These are phyloP conservation scores for Lycaena phlaeas DNA, from an alignment of 2,888 invertebrate species.

Conservation along the genomic window DNA sequence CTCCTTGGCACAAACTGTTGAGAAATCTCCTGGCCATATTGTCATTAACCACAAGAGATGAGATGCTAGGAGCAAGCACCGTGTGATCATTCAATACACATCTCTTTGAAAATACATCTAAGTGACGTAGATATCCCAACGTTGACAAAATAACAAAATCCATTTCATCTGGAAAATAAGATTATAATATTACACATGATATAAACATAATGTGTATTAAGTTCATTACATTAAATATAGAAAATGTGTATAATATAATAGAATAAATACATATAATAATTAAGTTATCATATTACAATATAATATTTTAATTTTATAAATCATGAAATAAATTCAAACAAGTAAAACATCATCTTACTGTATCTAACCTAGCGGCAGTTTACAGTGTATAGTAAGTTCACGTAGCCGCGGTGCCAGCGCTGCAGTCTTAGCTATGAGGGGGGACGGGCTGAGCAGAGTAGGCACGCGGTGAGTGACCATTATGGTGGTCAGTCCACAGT, in stretches of 20 bases:
- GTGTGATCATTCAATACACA: conserved; percentile 11
- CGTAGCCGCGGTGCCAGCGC: conserved; percentile 10
- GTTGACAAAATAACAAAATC: conserved; percentile 15
- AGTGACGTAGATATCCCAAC: conserved; percentile 21
- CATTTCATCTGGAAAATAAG: conserved; percentile 9
- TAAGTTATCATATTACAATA: too few relatives aligned
- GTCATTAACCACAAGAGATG: conserved; percentile 27
- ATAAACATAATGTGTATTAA: too few relatives aligned
- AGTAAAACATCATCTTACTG: too few relatives aligned
- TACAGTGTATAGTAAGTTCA: conserved; percentile 12
- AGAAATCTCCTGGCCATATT: conserved; percentile 20
- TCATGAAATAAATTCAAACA: too few relatives aligned
- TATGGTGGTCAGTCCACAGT: conserved; percentile 13
- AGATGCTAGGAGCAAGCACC: conserved; percentile 16
- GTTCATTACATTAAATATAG: too few relatives aligned
- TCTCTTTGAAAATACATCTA: conserved; percentile 24
- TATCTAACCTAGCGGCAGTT: conserved; percentile 10
- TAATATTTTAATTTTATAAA: too few relatives aligned
- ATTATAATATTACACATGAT: neutral
- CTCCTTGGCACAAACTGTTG: conserved; percentile 11
- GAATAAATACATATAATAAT: too few relatives aligned
- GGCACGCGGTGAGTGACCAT: conserved; percentile 6
- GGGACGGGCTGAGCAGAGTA: conserved; percentile 4
- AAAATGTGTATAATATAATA: too few relatives aligned
- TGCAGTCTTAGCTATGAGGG: conserved; percentile 7